Base-by-base conservation (phyloP, 2,888 invertebrate genomes). In the Orthosia incerta region DNA sequence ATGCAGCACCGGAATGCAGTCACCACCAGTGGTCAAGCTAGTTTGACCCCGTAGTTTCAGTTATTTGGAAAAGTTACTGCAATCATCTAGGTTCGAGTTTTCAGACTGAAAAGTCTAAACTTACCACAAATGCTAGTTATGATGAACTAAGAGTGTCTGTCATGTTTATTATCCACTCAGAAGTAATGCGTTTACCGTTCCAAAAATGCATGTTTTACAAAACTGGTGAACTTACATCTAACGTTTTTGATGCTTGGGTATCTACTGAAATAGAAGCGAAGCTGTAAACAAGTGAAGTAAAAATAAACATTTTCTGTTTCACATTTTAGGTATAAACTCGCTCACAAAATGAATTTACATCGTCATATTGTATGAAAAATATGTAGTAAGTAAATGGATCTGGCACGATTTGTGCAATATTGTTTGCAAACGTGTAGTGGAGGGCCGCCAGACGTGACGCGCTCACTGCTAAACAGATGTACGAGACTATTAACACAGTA, bases 401-500 rank as follows among this genome's bases (percentile, higher is more conserved):
- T 85, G 83, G 85, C 80, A 79, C 83, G 85, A 76, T 82, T 80
- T 84, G 73, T 80, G 85, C 83, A 82, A 80, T 77, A 85, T 74
- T 85, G 80, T 84, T 85, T 80, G 77, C 71, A 79, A 79, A 73
- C 76, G 76, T 61, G 60, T 53, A 75, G 68, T 51, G 59, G 71
- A 82, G 82, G 75, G 76, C 74, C 82, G 85, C 85, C 75, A 80
- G 80, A 70, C 75, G 80, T 82, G 83, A 82, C 83, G 84, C 74
- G 63, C 31, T 62, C 62, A 20, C 78, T 51, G 64, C 73, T 71
- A 53, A 81, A 74, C 85, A 76, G 73, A 84, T 74, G 70, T 76
- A 81, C 57, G 12, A 39, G 59, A 66, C 66, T 80, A 82, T 75
- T 3, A 4, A 4, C 31, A 31, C 31, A 31, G 31, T 31, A 31